These are phyloP conservation scores for Artibeus lituratus DNA, from an alignment of 2,797 vertebrate genomes.

Conservation along the genomic window DNA sequence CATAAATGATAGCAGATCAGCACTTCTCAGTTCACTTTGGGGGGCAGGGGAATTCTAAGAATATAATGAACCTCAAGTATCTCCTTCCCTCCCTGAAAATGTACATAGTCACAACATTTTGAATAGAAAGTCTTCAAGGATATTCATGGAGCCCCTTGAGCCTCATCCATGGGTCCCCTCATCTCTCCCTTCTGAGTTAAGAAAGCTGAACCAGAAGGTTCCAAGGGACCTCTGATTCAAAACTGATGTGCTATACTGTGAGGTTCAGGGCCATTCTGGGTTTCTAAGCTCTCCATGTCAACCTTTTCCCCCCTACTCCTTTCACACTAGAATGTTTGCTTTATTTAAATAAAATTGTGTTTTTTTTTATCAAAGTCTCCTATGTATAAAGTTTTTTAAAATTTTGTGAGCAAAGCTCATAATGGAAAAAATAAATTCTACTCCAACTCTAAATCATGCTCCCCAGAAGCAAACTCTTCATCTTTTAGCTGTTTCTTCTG, in stretches of 20 bases:
- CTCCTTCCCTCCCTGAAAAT: neutral
- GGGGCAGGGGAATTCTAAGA: neutral
- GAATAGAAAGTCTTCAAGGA: neutral
- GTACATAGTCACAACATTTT: neutral
- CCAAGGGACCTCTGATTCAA: neutral
- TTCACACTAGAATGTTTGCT: neutral
- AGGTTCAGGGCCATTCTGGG: neutral
- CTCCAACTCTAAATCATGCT: neutral
- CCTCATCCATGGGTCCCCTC: neutral
- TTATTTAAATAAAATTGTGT: neutral
- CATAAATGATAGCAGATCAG: neutral
- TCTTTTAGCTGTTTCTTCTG: neutral
- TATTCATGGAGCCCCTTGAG: neutral
- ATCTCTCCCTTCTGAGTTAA: neutral
- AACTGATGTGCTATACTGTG: neutral
- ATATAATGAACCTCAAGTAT: neutral
- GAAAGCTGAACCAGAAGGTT: neutral
- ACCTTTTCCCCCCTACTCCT: rapidly evolving
- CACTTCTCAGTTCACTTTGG: neutral
- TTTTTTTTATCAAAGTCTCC: neutral
- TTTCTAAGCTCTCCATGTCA: neutral
- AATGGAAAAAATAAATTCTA: neutral
- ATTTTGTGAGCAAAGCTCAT: neutral
- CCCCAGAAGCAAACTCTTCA: neutral
- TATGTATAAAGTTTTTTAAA: neutral